These are phyloP conservation scores for Gryllus bimaculatus DNA, from an alignment of 1,140 invertebrate genomes.

Conservation along the genomic window DNA sequence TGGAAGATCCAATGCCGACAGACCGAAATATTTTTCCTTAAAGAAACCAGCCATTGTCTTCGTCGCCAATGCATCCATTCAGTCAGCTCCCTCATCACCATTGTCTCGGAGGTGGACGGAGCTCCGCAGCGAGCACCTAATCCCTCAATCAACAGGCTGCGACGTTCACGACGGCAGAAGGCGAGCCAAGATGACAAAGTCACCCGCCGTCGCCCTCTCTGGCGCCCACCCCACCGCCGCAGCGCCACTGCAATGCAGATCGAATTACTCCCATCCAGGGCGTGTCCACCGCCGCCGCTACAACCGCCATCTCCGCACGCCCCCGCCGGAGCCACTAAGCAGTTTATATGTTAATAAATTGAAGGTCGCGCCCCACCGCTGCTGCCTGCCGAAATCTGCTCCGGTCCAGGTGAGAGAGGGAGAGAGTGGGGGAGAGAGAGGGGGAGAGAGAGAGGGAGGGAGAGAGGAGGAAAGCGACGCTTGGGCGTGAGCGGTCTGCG, in stretches of 20 bases:
- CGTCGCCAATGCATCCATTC: no score
- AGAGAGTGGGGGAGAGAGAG: neutral
- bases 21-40: no score
- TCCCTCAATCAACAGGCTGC: neutral
- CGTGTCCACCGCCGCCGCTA: neutral
- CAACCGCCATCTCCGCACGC: no score
- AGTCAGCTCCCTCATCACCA: neutral
- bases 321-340: neutral
- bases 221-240: no score
- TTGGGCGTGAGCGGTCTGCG: no score
- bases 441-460: neutral
- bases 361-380: neutral
- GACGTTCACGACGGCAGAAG: no score
- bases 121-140: neutral
- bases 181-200: neutral
- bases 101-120: neutral
- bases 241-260: neutral
- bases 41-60: no score
- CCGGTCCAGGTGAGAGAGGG: neutral
- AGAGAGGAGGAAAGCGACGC: no score
- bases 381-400: neutral
- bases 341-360: slow-evolving; percentile 2
- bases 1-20: no score
- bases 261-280: neutral
- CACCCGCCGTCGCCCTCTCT: no score